Conservation (phyloP, 1,140 invertebrate genomes). For the Hestina assimilis region DNA sequence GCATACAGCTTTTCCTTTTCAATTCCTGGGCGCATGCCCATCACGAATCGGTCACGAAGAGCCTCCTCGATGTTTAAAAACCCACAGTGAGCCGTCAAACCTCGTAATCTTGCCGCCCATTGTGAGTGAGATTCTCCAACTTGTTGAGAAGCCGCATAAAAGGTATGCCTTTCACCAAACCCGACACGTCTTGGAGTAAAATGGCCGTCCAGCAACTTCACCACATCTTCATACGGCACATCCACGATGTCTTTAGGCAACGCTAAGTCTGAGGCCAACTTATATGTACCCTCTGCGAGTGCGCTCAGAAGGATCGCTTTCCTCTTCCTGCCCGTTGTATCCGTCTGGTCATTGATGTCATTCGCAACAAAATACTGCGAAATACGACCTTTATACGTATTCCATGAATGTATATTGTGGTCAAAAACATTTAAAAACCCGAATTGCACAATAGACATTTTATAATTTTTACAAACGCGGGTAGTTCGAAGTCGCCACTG, state of each 20-base stretch:
- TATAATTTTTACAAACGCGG: too few relatives aligned
- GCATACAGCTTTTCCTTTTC: conserved; percentile 32
- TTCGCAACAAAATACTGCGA: too few relatives aligned
- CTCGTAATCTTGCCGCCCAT: conserved; percentile 40
- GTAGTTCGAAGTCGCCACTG: too few relatives aligned
- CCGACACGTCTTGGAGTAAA: conserved; percentile 33
- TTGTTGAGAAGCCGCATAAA: conserved; percentile 34
- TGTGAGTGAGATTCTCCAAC: conserved; percentile 22
- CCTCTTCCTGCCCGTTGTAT: conserved; percentile 22
- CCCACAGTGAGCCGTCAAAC: conserved; percentile 8
- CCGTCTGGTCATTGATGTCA: too few relatives aligned
- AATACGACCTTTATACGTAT: too few relatives aligned
- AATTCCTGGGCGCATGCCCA: conserved; percentile 21
- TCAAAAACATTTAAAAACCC: too few relatives aligned
- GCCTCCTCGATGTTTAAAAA: conserved; percentile 22
- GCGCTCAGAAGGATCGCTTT: conserved; percentile 29
- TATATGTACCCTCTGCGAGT: conserved; percentile 31
- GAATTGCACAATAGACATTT: too few relatives aligned
- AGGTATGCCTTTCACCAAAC: conserved; percentile 35
- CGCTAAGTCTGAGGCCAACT: conserved; percentile 33
- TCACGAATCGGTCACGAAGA: conserved; percentile 21
- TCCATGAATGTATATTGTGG: too few relatives aligned
- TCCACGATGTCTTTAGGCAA: conserved; percentile 31
- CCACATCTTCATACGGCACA: conserved; percentile 29
- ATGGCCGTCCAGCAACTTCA: conserved; percentile 33